phyloP scores from a whole-genome alignment of 2,888 invertebrate genomes.

The Ptilodon capucinus region DNA sequence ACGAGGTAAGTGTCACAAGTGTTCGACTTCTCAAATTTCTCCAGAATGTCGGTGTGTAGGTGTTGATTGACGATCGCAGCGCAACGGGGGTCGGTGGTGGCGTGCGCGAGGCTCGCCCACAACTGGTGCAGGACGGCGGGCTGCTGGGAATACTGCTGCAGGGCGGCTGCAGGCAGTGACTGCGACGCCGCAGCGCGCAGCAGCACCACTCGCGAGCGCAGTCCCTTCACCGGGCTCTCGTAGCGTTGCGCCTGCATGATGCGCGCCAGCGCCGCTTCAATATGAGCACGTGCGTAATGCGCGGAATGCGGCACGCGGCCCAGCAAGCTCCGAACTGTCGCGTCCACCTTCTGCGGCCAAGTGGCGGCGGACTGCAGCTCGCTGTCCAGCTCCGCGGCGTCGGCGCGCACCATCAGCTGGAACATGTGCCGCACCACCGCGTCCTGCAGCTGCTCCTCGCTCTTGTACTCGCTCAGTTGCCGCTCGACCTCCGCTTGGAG shows the following conservation, averaged over 20 bases:
- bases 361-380: neutral
- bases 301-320: constrained; percentile 39
- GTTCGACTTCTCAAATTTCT: constrained; percentile 35
- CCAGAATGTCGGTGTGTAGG: constrained; percentile 32
- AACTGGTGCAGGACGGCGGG: constrained; percentile 37
- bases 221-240: constrained; percentile 9
- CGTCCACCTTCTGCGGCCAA: constrained; percentile 22
- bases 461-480: constrained; percentile 5
- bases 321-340: constrained; percentile 34
- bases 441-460: constrained; percentile 12
- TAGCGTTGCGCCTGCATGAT: constrained; percentile 32
- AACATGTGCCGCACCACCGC: constrained; percentile 14
- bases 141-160: constrained; percentile 38
- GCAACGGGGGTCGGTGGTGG: constrained; percentile 37
- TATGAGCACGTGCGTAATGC: constrained; percentile 45
- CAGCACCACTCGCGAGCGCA: constrained; percentile 44
- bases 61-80: constrained; percentile 44
- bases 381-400: constrained; percentile 1
- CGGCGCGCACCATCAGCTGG: constrained; percentile 5
- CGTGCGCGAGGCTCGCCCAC: constrained; percentile 27
- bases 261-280: constrained; percentile 43
- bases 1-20: constrained; percentile 30
- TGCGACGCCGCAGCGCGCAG: constrained; percentile 24
- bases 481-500: constrained; percentile 3
- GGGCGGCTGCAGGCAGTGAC: neutral